Conservation (phyloP, 1,140 invertebrate genomes). For the Batillaria attramentaria region DNA sequence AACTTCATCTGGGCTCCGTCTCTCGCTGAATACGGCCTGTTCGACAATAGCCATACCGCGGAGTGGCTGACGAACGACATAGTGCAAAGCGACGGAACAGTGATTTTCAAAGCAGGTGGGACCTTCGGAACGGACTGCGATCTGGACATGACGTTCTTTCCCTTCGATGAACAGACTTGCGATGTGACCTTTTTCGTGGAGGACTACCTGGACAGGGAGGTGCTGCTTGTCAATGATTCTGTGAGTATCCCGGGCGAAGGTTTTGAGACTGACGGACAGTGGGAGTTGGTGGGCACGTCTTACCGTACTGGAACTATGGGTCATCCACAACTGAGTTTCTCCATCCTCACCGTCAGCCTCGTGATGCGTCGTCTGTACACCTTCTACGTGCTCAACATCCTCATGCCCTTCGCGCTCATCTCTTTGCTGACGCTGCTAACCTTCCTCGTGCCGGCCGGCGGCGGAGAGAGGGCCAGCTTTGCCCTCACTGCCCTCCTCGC, state of each 20-base stretch:
- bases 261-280: not conserved
- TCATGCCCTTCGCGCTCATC: not conserved
- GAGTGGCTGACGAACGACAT: not conserved
- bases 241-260: not conserved
- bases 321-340: not conserved
- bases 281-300: not conserved
- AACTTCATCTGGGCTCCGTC: not conserved
- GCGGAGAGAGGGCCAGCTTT: constrained; percentile 75
- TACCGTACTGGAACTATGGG: not conserved
- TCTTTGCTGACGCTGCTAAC: constrained; percentile 65
- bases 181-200: not conserved
- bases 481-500: constrained; percentile 81
- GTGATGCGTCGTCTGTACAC: not conserved
- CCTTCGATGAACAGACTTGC: not conserved
- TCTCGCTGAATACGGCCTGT: not conserved
- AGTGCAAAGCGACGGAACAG: not conserved
- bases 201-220: not conserved
- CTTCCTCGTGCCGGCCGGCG: constrained; percentile 75
- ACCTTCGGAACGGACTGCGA: not conserved
- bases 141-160: not conserved
- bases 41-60: not conserved
- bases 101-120: not conserved
- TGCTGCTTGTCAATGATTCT: not conserved
- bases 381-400: constrained; percentile 12
- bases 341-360: not conserved